Percentiles rank a stretch among this genome's conserved stretches.
phyloP scores from a whole-genome alignment of 2,113 vertebrate genomes.

The Hemibagrus wyckioides region DNA sequence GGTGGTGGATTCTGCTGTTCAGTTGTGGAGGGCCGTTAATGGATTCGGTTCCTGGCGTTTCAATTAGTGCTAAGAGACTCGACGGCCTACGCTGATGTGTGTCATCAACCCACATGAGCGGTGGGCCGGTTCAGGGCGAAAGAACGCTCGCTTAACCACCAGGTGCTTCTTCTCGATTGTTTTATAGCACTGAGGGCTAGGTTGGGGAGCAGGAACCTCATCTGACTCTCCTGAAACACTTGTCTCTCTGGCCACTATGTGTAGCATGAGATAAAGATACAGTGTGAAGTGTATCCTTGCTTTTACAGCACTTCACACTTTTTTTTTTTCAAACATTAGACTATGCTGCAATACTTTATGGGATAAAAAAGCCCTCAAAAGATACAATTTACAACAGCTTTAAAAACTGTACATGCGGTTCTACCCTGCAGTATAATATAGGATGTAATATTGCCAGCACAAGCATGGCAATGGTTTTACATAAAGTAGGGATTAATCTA shows the following conservation, averaged over 20 bases:
- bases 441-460: slow-evolving; percentile 15
- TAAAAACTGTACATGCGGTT: not conserved
- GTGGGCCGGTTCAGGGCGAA: not conserved
- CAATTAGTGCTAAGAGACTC: slow-evolving; percentile 67
- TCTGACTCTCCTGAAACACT: slow-evolving; percentile 27
- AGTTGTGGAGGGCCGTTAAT: slow-evolving; percentile 63
- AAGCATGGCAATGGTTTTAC: slow-evolving; percentile 10
- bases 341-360: not conserved
- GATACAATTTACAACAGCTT: not conserved
- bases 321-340: slow-evolving; percentile 15
- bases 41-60: slow-evolving; percentile 65
- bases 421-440: slow-evolving; percentile 10
- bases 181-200: slow-evolving; percentile 8
- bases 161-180: slow-evolving; percentile 34
- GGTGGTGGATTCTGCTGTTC: slow-evolving; percentile 58
- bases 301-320: slow-evolving; percentile 21
- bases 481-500: slow-evolving; percentile 46
- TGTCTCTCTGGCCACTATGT: slow-evolving; percentile 11
- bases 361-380: not conserved
- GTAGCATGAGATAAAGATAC: slow-evolving; percentile 22
- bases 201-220: not conserved
- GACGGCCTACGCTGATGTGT: slow-evolving; percentile 49
- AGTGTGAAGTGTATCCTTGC: slow-evolving; percentile 28
- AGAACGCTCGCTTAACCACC: slow-evolving; percentile 21
- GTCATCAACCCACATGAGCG: slow-evolving; percentile 35